Base-by-base conservation (phyloP, 2,888 invertebrate genomes). In the Parelbella ahira region DNA sequence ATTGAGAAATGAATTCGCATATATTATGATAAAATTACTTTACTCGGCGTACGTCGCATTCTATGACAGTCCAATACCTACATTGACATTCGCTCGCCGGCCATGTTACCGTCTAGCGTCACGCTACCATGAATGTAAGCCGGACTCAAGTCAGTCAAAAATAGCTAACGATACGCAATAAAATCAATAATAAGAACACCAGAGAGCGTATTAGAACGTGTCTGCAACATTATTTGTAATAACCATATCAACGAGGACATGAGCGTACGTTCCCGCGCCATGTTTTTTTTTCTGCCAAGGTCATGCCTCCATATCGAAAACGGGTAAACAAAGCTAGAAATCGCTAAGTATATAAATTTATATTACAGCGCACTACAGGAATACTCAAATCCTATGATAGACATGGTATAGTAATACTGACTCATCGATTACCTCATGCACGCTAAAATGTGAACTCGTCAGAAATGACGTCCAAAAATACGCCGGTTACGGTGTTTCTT, bases 251-350 rank as follows among this genome's bases (percentile, higher is more conserved):
- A 68, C 62, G 64, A 67, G 63, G 64, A 60, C 62, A 68, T 47
- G 30, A 58, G 74, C 72, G 73, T 75, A 76, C 72, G 72, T 75
- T 81, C 74, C 64, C 82, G 82, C 86, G 86, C 86, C 84, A 83
- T 84, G 82, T 84, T 83, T 84, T 83, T 27, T 82, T 78, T 81
- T 78, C 68, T 60, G 49, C 78, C 86, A 87, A 87, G 86, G 86
- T 87, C 86, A 86, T 80, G 71, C 74, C 72, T 73, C 56, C 58
- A 68, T 77, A 77, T 77, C 69, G 68, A 76, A 82, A 78, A 74
- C 72, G 78, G 63, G 86, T 86, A 87, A 87, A 86, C 86, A 87
- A 84, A 70, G 68, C 70, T 73, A 61, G 61, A 58, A 56, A 62
- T 50, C 52, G 44, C 27, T 36, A 34, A 15, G 24, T 41, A 19